These are phyloP conservation scores for Romanogobio albipinnatus DNA, from an alignment of 2,113 vertebrate species.

Conservation along the genomic window DNA sequence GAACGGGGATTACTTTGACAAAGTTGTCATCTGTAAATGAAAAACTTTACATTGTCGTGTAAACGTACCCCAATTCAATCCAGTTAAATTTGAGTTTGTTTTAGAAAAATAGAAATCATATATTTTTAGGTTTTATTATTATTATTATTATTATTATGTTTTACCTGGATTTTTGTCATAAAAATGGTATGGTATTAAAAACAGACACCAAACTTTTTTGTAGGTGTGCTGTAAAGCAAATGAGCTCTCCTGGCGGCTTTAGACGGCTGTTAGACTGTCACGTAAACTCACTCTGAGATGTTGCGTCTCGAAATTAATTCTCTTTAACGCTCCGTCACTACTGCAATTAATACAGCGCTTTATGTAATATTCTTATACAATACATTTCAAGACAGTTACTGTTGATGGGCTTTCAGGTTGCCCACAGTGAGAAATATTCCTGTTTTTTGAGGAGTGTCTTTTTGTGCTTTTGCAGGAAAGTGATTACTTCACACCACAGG, in stretches of 20 bases:
- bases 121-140: too few species aligned
- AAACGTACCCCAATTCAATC: too few species aligned
- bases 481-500: constrained; percentile 98
- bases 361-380: not conserved
- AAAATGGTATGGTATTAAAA: too few species aligned
- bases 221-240: too few species aligned
- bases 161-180: too few species aligned
- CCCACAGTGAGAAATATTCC: not conserved
- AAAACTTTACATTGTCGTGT: too few species aligned
- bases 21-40: too few species aligned
- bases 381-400: not conserved
- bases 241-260: not conserved
- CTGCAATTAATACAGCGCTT: not conserved
- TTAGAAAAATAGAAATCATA: too few species aligned
- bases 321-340: not conserved
- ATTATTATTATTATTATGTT: too few species aligned
- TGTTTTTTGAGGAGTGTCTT: not conserved
- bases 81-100: too few species aligned
- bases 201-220: too few species aligned
- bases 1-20: too few species aligned
- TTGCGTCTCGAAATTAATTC: not conserved
- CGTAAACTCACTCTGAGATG: not conserved
- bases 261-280: not conserved
- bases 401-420: not conserved
- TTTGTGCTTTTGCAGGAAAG: constrained; percentile 84